These are phyloP conservation scores for Nyctalus aviator DNA, from an alignment of 2,797 vertebrate species.

Conservation along the genomic window DNA sequence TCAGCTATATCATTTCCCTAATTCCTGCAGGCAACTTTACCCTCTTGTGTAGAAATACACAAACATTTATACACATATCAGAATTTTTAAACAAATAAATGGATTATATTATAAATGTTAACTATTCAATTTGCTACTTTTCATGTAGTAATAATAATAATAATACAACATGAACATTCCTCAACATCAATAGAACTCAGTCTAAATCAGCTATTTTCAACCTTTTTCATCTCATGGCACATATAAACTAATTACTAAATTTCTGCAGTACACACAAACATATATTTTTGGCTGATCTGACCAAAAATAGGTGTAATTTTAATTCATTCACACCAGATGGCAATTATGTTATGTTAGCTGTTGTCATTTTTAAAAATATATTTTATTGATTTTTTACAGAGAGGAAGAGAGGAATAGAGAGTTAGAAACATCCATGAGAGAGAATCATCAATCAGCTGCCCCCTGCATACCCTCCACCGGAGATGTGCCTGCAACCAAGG, in stretches of 20 bases:
- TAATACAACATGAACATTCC: neutral
- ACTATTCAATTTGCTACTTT: neutral
- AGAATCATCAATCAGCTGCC: too few species aligned
- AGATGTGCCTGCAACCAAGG: too few species aligned
- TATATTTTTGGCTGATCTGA: neutral
- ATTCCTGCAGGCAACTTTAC: neutral
- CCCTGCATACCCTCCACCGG: too few species aligned
- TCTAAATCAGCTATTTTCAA: constrained; percentile 9
- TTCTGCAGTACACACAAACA: neutral
- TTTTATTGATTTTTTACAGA: too few species aligned
- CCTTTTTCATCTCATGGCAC: neutral
- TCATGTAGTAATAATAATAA: neutral
- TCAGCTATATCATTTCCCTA: neutral
- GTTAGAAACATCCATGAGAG: too few species aligned
- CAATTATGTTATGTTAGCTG: neutral
- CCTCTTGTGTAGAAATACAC: neutral
- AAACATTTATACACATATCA: neutral
- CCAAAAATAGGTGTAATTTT: neutral
- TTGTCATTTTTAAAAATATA: neutral
- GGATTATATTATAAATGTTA: neutral
- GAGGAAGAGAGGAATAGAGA: too few species aligned
- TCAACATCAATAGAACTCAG: neutral
- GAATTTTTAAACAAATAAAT: constrained; percentile 6
- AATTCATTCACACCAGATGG: neutral
- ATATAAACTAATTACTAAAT: neutral